Conservation (phyloP, 2,797 vertebrate genomes). For the Simalia tracyae region DNA sequence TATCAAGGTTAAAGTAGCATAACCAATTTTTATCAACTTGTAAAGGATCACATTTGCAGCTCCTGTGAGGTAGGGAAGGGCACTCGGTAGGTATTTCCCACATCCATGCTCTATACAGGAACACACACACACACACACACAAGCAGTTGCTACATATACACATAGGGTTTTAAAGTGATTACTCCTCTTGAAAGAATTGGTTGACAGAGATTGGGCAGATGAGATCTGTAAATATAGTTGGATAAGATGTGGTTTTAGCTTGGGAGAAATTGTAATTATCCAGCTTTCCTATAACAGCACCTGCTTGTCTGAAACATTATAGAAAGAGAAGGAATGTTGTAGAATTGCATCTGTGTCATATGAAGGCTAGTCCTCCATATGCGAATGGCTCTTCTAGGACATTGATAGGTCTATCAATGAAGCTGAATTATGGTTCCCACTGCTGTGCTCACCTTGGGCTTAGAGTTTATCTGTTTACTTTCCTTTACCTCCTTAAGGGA, state of each 20-base stretch:
- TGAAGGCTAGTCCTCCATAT: background rate
- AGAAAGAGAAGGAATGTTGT: background rate
- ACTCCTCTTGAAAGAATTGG: background rate
- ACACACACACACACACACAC: background rate
- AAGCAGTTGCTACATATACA: background rate
- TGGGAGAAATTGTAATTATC: background rate
- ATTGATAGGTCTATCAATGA: background rate
- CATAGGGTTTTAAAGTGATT: constrained; percentile 21
- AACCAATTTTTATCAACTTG: constrained; percentile 76
- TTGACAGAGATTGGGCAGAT: background rate
- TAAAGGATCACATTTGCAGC: constrained; percentile 75
- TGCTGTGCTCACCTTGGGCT: background rate
- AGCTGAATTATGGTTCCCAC: background rate
- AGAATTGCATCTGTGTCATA: background rate
- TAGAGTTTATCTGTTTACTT: background rate
- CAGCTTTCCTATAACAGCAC: background rate
- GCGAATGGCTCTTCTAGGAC: background rate
- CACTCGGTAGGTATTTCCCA: constrained; percentile 75
- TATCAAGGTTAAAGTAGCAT: constrained; percentile 78
- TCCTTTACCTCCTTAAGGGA: no score
- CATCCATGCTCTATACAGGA: constrained; percentile 60
- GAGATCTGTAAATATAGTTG: background rate
- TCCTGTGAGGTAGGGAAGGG: constrained; percentile 70
- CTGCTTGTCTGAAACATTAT: background rate
- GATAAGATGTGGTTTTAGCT: background rate